Percentiles rank a stretch among this genome's conserved stretches.
phyloP scores from a whole-genome alignment of 2,797 vertebrate genomes.

The Brachyrhaphis roseni region DNA sequence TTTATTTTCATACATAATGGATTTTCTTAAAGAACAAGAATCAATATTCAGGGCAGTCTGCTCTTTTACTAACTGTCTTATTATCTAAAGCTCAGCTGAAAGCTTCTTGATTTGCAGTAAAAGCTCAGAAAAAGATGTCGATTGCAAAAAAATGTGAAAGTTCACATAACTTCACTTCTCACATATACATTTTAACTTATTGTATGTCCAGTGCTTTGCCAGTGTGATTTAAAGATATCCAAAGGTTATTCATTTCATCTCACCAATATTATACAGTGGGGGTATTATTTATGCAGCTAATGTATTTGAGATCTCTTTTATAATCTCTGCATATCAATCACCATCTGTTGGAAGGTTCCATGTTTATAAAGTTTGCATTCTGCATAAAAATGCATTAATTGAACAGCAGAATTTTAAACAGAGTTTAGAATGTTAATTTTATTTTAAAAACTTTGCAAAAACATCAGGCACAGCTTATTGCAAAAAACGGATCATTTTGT shows the following conservation, averaged over 20 bases:
- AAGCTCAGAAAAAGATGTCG: background rate
- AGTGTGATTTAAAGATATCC: background rate
- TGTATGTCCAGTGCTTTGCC: constrained; percentile 40
- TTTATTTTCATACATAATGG: constrained; percentile 46
- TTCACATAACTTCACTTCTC: constrained; percentile 34
- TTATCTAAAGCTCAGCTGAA: background rate
- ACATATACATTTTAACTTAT: constrained; percentile 31
- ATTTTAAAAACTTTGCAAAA: background rate
- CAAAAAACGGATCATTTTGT: background rate
- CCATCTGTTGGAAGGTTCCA: background rate
- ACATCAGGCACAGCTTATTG: background rate
- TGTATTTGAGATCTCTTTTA: background rate
- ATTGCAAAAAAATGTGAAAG: background rate
- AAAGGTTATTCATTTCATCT: background rate
- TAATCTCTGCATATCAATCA: background rate
- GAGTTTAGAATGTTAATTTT: background rate
- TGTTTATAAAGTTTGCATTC: background rate
- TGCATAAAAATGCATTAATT: background rate
- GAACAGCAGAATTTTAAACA: background rate
- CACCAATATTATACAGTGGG: background rate
- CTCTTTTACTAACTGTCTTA: constrained; percentile 28
- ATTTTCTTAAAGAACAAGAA: constrained; percentile 26
- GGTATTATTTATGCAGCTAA: background rate
- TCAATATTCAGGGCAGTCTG: constrained; percentile 39
- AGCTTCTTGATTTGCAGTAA: background rate